Evolutionary conservation across 2,797 vertebrate genomes (phyloP), one percentile per base, ranked within the genome.

Genomic region (Thaleichthys pacificus): DNA sequence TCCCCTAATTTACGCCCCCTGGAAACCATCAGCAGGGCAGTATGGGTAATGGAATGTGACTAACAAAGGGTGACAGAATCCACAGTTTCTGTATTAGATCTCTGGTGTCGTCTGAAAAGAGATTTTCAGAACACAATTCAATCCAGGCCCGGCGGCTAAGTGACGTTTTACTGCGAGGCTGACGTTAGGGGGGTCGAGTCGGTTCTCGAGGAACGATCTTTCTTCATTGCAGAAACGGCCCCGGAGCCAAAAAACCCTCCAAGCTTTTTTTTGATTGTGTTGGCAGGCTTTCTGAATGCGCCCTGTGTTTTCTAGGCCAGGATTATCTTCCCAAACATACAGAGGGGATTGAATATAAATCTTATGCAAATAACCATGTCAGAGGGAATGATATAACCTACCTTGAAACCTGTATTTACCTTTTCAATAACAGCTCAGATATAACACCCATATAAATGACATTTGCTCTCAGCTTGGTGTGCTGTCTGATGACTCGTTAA

Each of bases 11-110:
- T 86, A 82, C 28, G 8, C 21, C 11, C 58, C 19, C 74, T 58
- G 61, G 54, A 64, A 73, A 70, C 72, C 67, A 67, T 76, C 58
- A 57, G 54, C 24, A 68, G 30, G 28, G 32, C 78, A 67, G 71
- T 67, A 77, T 75, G 76, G 77, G 78, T 93, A 92, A 92, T 92
- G 80, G 85, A 89, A 88, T 85, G 84, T 92, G 93, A 93, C 87
- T 89, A 90, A 94, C 90, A 82, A 61, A 70, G 80, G 85, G 76
- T 91, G 92, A 93, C 90, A 89, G 89, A 86, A 80, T 79, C 80
- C 76, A 85, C 85, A 88, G 87, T 75, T 90, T 90, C 82, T 89
- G 84, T 82, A 89, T 91, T 82, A 83, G 72, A 77, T 72, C 66
- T 64, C 79, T 79, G 61, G 47, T 71, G 60, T 84, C 74, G 72